Conservation (phyloP, 92 coral and sea anemone genomes). For the Palythoa caribaeorum region DNA sequence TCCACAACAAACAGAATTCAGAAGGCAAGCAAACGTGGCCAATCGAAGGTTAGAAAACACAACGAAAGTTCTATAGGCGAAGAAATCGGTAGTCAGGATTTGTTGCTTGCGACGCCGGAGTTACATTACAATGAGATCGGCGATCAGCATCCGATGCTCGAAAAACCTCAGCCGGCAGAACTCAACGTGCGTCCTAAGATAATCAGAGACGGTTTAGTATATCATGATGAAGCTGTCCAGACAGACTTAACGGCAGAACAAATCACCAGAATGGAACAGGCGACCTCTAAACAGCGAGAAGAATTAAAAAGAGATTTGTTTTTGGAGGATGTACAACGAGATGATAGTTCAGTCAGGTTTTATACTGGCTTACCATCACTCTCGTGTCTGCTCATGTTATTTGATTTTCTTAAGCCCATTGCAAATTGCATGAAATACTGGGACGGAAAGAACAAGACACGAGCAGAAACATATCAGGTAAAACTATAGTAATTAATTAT, state of each 20-base stretch:
- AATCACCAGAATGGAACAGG: neutral
- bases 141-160: no score
- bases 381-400: constrained; percentile 50
- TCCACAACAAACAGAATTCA: no score
- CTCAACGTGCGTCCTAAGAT: no score
- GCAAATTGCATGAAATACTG: constrained; percentile 46
- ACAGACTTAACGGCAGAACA: neutral
- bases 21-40: no score
- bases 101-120: neutral
- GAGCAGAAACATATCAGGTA: constrained; percentile 46
- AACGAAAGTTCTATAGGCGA: no score
- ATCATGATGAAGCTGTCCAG: neutral
- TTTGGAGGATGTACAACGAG: constrained; percentile 50
- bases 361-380: constrained; percentile 51
- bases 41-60: no score
- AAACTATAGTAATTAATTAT: neutral
- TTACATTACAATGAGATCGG: no score
- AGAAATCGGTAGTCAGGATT: no score
- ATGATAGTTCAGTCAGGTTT: constrained; percentile 31
- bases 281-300: neutral
- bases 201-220: no score
- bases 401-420: constrained; percentile 40
- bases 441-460: constrained; percentile 47
- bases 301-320: neutral
- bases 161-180: no score